Conservation (phyloP, 2,113 vertebrate species). For the Nothocercus julius region DNA sequence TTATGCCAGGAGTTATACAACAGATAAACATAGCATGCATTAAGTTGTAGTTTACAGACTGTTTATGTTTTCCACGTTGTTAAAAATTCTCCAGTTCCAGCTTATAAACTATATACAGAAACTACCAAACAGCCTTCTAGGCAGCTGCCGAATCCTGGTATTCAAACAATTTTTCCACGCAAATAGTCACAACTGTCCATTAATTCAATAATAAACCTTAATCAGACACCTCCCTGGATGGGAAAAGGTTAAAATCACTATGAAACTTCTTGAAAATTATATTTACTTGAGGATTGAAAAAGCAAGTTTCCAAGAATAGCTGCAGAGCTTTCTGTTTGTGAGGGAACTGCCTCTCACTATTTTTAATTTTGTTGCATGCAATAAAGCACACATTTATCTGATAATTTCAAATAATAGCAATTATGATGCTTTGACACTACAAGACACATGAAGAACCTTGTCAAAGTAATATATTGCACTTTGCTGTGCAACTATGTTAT, state of each 20-base stretch:
- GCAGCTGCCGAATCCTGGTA: background rate
- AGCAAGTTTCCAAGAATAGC: background rate
- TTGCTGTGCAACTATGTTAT: constrained; percentile 68
- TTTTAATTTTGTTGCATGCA: background rate
- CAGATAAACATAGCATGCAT: background rate
- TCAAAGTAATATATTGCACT: constrained; percentile 71
- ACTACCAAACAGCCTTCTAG: background rate
- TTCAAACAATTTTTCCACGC: background rate
- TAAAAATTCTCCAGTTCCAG: background rate
- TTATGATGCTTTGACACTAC: constrained; percentile 42
- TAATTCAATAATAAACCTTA: background rate
- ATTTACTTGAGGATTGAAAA: background rate
- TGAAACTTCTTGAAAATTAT: background rate
- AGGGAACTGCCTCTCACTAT: background rate
- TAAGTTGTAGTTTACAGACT: background rate
- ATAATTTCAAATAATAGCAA: constrained; percentile 37
- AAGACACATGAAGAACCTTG: constrained; percentile 47
- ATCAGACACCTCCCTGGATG: background rate
- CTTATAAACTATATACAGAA: background rate
- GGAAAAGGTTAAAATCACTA: background rate
- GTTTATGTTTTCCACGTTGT: background rate
- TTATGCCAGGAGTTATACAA: background rate
- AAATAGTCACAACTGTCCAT: background rate
- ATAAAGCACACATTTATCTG: background rate
- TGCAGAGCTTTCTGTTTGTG: background rate